phyloP scores from a whole-genome alignment of 2,797 vertebrate species.

The Oreortyx pictus region DNA sequence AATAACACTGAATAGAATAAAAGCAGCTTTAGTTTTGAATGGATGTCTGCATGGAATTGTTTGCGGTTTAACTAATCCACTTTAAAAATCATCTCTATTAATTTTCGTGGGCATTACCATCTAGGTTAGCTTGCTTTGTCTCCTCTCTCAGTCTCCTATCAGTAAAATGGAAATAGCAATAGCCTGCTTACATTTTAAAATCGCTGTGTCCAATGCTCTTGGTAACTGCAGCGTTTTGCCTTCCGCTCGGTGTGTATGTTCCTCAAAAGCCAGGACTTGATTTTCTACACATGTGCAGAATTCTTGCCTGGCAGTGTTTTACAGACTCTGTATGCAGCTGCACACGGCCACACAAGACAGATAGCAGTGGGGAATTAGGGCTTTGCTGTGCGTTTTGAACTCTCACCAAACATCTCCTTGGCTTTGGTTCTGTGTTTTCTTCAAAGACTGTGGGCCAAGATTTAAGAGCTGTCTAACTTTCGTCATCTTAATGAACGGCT shows the following conservation, averaged over 20 bases:
- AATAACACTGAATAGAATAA: slow-evolving; percentile 40
- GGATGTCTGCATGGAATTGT: slow-evolving; percentile 5
- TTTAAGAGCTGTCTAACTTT: slow-evolving; percentile 24
- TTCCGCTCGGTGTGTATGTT: neutral
- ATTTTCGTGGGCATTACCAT: slow-evolving; percentile 8
- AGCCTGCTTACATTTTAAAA: neutral
- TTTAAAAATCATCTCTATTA: slow-evolving; percentile 29
- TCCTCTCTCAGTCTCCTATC: neutral
- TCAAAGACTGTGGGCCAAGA: neutral
- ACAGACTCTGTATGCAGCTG: neutral
- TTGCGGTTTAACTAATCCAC: slow-evolving; percentile 52
- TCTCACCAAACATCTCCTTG: slow-evolving; percentile 2
- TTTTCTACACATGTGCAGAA: neutral
- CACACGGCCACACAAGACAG: neutral
- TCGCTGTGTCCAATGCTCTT: neutral
- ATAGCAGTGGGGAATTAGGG: neutral
- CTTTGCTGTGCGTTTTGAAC: neutral
- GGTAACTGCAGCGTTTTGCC: neutral
- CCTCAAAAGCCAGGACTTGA: neutral
- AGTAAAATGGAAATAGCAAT: neutral
- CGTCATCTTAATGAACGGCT: neutral
- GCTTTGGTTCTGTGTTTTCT: slow-evolving; percentile 13
- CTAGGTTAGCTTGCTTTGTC: neutral
- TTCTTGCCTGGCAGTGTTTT: neutral
- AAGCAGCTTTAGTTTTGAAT: slow-evolving; percentile 45